Conservation (phyloP, 2,797 vertebrate genomes). For the Delichon dasypus region DNA sequence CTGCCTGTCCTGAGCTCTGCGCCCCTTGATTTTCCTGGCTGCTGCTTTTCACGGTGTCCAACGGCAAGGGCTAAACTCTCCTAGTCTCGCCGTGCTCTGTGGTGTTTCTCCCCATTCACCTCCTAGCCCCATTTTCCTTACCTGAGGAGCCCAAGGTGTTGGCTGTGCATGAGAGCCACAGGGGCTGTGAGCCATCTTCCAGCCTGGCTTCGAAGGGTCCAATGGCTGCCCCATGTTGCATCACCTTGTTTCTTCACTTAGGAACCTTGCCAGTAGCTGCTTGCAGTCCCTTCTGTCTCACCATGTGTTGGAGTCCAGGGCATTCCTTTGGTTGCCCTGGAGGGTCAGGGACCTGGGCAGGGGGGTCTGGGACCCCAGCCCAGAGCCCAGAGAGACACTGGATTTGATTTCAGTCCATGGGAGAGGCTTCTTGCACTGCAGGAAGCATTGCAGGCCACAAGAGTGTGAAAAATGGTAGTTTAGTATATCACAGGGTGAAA, state of each 20-base stretch:
- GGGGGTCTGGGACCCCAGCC: no score
- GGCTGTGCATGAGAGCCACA: fast-evolving
- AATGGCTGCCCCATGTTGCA: fast-evolving
- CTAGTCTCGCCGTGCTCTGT: fast-evolving
- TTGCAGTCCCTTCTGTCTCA: background rate
- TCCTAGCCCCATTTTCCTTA: background rate
- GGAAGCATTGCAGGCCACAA: no score
- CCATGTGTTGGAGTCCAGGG: no score
- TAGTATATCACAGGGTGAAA: no score
- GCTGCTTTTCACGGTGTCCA: background rate
- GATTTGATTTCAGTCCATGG: no score
- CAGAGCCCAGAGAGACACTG: no score
- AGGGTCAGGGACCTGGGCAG: no score
- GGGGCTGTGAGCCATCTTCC: background rate
- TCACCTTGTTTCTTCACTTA: fast-evolving
- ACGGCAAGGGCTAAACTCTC: background rate
- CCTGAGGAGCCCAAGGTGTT: background rate
- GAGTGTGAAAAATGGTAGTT: no score
- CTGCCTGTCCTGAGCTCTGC: background rate
- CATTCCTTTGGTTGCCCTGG: no score
- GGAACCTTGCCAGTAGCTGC: background rate
- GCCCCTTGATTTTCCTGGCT: background rate
- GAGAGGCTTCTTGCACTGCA: no score
- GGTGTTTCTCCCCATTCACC: background rate
- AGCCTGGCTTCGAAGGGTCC: background rate